Base-by-base conservation (phyloP, 2,888 invertebrate species). In the Pristionchus fissidentatus region DNA sequence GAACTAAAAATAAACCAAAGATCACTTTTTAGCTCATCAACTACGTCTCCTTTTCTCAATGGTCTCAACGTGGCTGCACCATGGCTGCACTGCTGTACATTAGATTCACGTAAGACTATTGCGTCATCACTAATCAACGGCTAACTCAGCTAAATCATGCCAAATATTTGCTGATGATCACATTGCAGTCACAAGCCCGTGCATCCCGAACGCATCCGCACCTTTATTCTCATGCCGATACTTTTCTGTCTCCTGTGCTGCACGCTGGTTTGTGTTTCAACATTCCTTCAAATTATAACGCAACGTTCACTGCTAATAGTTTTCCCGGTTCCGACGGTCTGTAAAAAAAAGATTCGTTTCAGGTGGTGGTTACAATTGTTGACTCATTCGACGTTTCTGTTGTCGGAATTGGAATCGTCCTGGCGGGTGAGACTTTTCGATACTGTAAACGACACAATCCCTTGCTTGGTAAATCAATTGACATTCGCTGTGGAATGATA, bases 1-100 rank as follows among this genome's bases (percentile, higher is more conserved):
- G 19, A 32, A 62, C 15, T 32, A 38, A 19, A 66, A 66, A 66
- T n/a, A n/a, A 38, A 29, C n/a, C 66, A 66, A 66, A 66, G 38
- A 66, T 66, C 35, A 38, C 0, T 66, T n/a, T 35, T 10, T 86
- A 90, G 43, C 81, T 91, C 66, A 90, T 91, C 83, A 89, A 89
- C 84, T 91, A 90, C 84, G 89, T 90, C 10, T 89, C 89, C 10
- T 91, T 91, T 75, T 88, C 90, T 3, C 89, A 90, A 80, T 92
- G 92, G 92, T 87, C 89, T n/a, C 90, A 92, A 77, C 84, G 92
- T 29, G 88, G 88, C 3, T 86, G 90, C 82, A 91, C 91, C 35
- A 91, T 92, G 88, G 73, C 87, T n/a, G 90, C 90, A 26, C 85
- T 92, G n/a, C 79, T 92, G 38, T 91, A 86, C 81, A 89, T 92